Conservation (phyloP, 2,888 invertebrate species). For the Archaeoteleia sp. region DNA sequence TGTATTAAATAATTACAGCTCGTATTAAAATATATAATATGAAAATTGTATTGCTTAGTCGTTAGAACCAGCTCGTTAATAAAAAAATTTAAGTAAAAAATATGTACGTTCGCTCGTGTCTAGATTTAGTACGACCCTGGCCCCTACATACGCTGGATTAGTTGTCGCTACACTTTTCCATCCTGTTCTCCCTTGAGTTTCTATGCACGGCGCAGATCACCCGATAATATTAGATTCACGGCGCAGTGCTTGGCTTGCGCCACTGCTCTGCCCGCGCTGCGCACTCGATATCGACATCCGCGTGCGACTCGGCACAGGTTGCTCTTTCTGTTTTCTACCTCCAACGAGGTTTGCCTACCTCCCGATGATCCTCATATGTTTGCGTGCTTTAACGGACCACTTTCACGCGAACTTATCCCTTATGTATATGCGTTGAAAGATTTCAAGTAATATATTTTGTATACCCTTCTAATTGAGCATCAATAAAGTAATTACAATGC, state of each 20-base stretch:
- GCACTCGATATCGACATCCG: slow-evolving; percentile 73
- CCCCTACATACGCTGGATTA: slow-evolving; percentile 54
- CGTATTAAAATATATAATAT: too few species aligned
- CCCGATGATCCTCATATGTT: slow-evolving; percentile 6
- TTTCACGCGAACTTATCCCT: not conserved
- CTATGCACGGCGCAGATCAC: slow-evolving; percentile 45
- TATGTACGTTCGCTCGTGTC: slow-evolving; percentile 11
- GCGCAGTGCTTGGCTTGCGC: slow-evolving; percentile 65
- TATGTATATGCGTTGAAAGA: too few species aligned
- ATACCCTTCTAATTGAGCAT: not conserved
- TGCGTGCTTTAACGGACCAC: slow-evolving; percentile 6
- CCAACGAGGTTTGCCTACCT: slow-evolving; percentile 3
- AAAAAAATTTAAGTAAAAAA: slow-evolving; percentile 7
- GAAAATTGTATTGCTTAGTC: not conserved
- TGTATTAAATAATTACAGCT: too few species aligned
- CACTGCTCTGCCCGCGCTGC: slow-evolving; percentile 71
- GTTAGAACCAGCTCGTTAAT: too few species aligned
- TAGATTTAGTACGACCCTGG: slow-evolving; percentile 32
- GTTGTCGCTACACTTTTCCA: slow-evolving; percentile 51
- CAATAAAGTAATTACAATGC: not conserved
- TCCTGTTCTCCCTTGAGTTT: slow-evolving; percentile 23
- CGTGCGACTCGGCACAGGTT: slow-evolving; percentile 54
- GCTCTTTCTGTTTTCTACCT: slow-evolving; percentile 29
- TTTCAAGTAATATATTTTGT: too few species aligned
- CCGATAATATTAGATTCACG: slow-evolving; percentile 72